A percentile compares a stretch with the other conserved stretches of the same genome.
phyloP scores from a whole-genome alignment of 23 tunicate species.

The Halocynthia roretzi region DNA sequence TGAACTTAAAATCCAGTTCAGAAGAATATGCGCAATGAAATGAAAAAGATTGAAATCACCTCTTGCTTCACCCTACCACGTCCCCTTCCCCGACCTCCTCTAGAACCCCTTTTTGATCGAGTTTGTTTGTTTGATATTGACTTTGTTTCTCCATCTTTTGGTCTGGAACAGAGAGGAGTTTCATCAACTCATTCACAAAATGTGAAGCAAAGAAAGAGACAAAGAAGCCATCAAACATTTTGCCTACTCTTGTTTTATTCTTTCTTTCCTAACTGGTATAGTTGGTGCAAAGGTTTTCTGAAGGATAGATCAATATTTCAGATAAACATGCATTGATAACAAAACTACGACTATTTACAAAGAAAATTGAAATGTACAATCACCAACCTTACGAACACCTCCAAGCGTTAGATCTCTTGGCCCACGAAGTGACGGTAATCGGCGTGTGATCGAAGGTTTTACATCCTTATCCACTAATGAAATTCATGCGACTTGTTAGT shows the following conservation, averaged over 20 bases:
- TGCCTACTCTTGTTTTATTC: slow-evolving; percentile 56
- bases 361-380: no score
- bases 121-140: no score
- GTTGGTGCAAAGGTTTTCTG: slow-evolving; percentile 68
- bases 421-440: slow-evolving; percentile 71
- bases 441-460: neutral
- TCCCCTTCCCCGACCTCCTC: slow-evolving; percentile 33
- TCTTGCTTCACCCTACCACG: slow-evolving; percentile 27
- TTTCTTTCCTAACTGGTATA: slow-evolving; percentile 69
- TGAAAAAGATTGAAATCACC: neutral
- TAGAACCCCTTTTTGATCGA: neutral
- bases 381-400: slow-evolving; percentile 68
- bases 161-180: no score
- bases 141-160: no score
- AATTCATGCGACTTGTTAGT: no score
- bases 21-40: neutral
- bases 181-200: no score
- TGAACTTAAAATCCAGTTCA: neutral
- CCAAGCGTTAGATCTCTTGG: slow-evolving; percentile 90
- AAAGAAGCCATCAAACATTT: neutral
- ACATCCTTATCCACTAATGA: no score
- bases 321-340: neutral
- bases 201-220: no score
- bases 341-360: neutral
- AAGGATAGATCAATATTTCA: neutral